Conservation (phyloP, 2,888 invertebrate species). For the Acrobasis suavella region DNA sequence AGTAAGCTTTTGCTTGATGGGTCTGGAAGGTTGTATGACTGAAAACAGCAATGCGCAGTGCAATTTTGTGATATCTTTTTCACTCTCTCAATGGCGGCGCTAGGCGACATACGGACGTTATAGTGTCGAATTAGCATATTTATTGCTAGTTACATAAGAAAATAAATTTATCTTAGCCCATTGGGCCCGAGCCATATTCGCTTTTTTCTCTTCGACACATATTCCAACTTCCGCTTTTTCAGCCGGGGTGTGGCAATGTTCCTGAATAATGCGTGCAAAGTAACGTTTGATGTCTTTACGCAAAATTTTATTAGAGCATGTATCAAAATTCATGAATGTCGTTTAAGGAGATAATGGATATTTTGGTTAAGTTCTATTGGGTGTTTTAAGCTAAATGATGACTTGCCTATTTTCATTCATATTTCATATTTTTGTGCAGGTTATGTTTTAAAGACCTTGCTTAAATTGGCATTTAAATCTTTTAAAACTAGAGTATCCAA, state of each 20-base stretch:
- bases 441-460: no score
- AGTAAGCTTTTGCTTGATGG: slow-evolving; percentile 64
- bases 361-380: no score
- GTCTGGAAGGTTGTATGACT: slow-evolving; percentile 67
- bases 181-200: slow-evolving; percentile 63
- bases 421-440: no score
- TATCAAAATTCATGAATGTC: background rate
- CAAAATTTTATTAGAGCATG: background rate
- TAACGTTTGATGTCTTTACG: background rate
- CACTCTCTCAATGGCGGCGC: slow-evolving; percentile 73
- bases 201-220: slow-evolving; percentile 51
- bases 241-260: slow-evolving; percentile 42
- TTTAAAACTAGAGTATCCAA: no score
- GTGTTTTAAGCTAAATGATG: no score
- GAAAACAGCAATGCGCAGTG: slow-evolving; percentile 81
- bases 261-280: background rate
- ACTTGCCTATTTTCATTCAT: no score
- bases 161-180: slow-evolving; percentile 77
- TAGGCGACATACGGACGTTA: slow-evolving; percentile 81
- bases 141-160: slow-evolving; percentile 77
- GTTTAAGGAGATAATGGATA: background rate
- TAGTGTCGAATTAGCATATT: slow-evolving; percentile 81
- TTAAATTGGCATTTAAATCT: no score
- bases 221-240: slow-evolving; percentile 49
- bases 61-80: slow-evolving; percentile 82